A percentile compares a stretch with the other conserved stretches of the same genome.
These are phyloP conservation scores for Phylloscopus collybita DNA, from an alignment of 2,797 vertebrate species.

Conservation along the genomic window DNA sequence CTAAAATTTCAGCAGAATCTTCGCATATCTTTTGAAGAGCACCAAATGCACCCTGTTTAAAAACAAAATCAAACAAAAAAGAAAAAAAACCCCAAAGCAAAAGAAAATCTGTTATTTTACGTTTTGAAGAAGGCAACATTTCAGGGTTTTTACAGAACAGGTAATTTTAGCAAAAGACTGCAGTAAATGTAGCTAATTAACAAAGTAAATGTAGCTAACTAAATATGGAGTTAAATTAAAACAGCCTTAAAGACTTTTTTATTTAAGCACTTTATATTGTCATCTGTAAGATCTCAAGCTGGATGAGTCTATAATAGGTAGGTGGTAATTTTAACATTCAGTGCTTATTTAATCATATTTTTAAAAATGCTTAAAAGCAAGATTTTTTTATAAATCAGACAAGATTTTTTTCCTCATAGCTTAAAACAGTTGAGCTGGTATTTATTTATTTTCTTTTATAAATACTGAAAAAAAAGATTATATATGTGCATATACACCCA, in stretches of 20 bases:
- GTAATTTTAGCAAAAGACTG: background rate
- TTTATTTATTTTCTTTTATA: background rate
- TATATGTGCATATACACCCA: background rate
- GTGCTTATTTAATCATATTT: background rate
- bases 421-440: background rate
- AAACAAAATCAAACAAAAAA: background rate
- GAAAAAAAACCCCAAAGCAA: background rate
- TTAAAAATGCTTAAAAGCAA: background rate
- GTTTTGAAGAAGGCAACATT: background rate
- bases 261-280: background rate
- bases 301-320: background rate
- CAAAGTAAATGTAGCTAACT: background rate
- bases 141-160: background rate
- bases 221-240: background rate
- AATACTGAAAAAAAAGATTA: background rate
- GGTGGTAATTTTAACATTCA: background rate
- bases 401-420: background rate
- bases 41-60: constrained; percentile 89
- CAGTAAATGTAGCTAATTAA: background rate
- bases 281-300: background rate
- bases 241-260: background rate
- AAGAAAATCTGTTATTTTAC: background rate
- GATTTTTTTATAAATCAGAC: background rate
- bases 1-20: constrained; percentile 96
- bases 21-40: constrained; percentile 98